These are phyloP conservation scores for Drosophila ananassae DNA, from an alignment of 1,140 invertebrate genomes.

Conservation along the genomic window DNA sequence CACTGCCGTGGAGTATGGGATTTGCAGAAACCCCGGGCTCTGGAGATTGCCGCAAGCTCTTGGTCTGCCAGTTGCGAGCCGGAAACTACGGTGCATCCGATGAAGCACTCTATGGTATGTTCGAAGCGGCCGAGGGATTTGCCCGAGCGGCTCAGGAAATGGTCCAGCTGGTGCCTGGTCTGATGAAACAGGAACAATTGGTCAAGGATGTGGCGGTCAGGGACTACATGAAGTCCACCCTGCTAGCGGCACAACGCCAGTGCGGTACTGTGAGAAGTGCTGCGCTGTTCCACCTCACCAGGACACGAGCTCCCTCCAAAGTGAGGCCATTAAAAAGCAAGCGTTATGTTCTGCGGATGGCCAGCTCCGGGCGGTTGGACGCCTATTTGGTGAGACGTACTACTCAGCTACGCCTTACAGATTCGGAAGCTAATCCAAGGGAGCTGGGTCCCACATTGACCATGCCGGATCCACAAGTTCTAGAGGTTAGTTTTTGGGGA, in stretches of 20 bases:
- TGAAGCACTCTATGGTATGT: slow-evolving; percentile 92
- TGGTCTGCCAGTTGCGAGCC: slow-evolving; percentile 90
- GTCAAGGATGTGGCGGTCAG: slow-evolving; percentile 89
- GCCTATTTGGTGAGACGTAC: slow-evolving; percentile 87
- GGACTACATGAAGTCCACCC: slow-evolving; percentile 93
- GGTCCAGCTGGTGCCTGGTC: slow-evolving; percentile 89
- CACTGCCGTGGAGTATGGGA: slow-evolving; percentile 90
- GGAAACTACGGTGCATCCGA: slow-evolving; percentile 87
- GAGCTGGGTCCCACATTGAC: not conserved
- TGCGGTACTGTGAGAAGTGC: slow-evolving; percentile 89
- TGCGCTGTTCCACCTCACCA: slow-evolving; percentile 89
- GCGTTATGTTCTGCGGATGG: slow-evolving; percentile 88
- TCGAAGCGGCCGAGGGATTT: slow-evolving; percentile 90
- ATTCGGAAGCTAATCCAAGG: slow-evolving; percentile 8
- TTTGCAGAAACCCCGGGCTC: slow-evolving; percentile 92
- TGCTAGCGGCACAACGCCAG: slow-evolving; percentile 90
- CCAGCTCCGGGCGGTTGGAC: slow-evolving; percentile 89
- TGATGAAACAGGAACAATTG: slow-evolving; percentile 91
- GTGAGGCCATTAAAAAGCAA: slow-evolving; percentile 80
- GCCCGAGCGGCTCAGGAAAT: slow-evolving; percentile 85
- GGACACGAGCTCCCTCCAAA: slow-evolving; percentile 85
- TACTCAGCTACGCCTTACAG: slow-evolving; percentile 54
- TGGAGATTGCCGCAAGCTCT: slow-evolving; percentile 87
- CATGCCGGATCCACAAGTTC: slow-evolving; percentile 89
- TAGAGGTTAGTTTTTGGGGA: slow-evolving; percentile 85